phyloP scores from a whole-genome alignment of 2,888 invertebrate genomes.

The Mimachlamys varia region DNA sequence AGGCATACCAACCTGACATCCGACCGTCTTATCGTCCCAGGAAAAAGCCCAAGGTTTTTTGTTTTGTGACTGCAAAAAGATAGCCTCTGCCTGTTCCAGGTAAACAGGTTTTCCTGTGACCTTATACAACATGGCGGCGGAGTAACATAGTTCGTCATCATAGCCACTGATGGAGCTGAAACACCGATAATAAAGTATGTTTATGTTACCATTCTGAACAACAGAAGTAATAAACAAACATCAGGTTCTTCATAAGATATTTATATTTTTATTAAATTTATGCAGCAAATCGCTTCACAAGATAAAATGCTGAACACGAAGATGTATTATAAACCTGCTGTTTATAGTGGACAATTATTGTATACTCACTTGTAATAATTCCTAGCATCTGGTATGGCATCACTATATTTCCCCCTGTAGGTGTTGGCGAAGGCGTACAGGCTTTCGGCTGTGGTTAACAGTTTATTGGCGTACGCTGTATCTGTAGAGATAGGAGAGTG shows the following conservation, averaged over 20 bases:
- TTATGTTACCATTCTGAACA: neutral
- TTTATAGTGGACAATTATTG: neutral
- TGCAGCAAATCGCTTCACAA: too few species aligned
- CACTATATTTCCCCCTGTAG: slow-evolving; percentile 49
- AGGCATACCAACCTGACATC: slow-evolving; percentile 45
- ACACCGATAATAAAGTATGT: neutral
- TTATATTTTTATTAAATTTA: too few species aligned
- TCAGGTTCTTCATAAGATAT: too few species aligned
- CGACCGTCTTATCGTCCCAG: slow-evolving; percentile 72
- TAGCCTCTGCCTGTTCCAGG: slow-evolving; percentile 64
- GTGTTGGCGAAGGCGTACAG: slow-evolving; percentile 54
- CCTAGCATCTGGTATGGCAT: slow-evolving; percentile 46
- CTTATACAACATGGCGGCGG: slow-evolving; percentile 70
- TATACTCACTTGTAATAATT: slow-evolving; percentile 53
- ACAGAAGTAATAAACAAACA: too few species aligned
- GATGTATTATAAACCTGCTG: neutral
- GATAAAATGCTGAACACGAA: too few species aligned
- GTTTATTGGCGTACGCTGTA: slow-evolving; percentile 43
- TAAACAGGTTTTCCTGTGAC: slow-evolving; percentile 69
- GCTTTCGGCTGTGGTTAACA: slow-evolving; percentile 47
- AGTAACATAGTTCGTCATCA: slow-evolving; percentile 70
- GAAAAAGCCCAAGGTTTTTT: slow-evolving; percentile 64
- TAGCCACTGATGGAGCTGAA: slow-evolving; percentile 63
- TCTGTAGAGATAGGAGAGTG: slow-evolving; percentile 46
- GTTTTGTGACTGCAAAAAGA: slow-evolving; percentile 48